phyloP scores from a whole-genome alignment of 2,888 invertebrate genomes.

The Macaria notata region DNA sequence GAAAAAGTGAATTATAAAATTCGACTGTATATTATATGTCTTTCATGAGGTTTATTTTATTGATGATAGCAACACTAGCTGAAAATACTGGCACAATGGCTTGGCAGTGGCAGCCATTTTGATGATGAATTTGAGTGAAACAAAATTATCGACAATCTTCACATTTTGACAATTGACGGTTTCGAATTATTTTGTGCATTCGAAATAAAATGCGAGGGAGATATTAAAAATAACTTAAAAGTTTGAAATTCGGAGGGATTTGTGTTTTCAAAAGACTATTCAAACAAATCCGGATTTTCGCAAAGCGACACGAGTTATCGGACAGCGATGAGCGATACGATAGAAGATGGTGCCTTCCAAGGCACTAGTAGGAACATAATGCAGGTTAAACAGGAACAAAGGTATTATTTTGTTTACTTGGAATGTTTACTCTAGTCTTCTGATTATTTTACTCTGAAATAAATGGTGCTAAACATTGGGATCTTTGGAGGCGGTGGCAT shows the following conservation, averaged over 20 bases:
- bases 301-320: slow-evolving; percentile 26
- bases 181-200: slow-evolving; percentile 30
- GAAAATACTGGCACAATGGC: slow-evolving; percentile 1
- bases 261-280: slow-evolving; percentile 38
- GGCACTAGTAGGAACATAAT: slow-evolving; percentile 24
- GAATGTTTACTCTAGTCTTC: slow-evolving; percentile 2
- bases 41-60: too few species aligned
- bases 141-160: slow-evolving; percentile 35
- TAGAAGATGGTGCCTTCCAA: slow-evolving; percentile 34
- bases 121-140: slow-evolving; percentile 35
- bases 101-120: slow-evolving; percentile 23
- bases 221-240: slow-evolving; percentile 31
- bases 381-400: slow-evolving; percentile 33
- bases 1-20: too few species aligned
- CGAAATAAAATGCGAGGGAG: slow-evolving; percentile 37
- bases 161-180: slow-evolving; percentile 38
- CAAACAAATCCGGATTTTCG: slow-evolving; percentile 17
- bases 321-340: slow-evolving; percentile 39
- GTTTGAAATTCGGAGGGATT: slow-evolving; percentile 20
- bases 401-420: slow-evolving; percentile 25
- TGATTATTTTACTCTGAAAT: not conserved
- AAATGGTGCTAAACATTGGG: not conserved
- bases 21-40: too few species aligned
- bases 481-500: not conserved
- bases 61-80: not conserved